Base-by-base conservation (phyloP, 2,113 vertebrate genomes). In the Eptesicus fuscus region DNA sequence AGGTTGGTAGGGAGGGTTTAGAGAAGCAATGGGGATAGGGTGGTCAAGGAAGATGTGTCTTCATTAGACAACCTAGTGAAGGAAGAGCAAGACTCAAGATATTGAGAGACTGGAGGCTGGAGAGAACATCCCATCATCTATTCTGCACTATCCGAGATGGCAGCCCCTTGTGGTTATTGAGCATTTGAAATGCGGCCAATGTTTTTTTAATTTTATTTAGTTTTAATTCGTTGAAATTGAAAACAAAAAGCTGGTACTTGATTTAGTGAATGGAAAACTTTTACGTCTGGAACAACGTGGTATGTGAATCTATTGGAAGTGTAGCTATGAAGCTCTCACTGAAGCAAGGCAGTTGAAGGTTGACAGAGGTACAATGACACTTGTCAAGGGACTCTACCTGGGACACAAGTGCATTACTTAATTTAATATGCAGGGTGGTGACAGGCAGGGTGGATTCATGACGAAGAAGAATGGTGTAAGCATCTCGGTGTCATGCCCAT, bases 161-260 rank as follows among this genome's bases (percentile, higher is more conserved):
- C 74, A 63, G 18, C 32, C 67, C 22, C 44, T 22, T 23, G 9
- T n/a, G 35, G 35, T 84, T n/a, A 32, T 0, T 69, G 47, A 83
- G 40, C 47, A 69, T 20, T 49, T 30, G 1, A 69, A 92, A 76
- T 74, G 11, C 11, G 28, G 22, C 20, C n/a, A 65, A 9, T 16
- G 6, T 42, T 42, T 53, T 86, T 91, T 53, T 35, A 82, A 8
- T 59, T 59, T 59, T 59, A 59, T 59, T 59, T 61, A 28, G 59
- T 87, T 86, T 78, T 86, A 83, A 74, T 77, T 82, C 37, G 59
- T 67, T 84, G 11, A 82, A 85, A 83, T 71, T 83, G 28, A 90
- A 94, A 84, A 65, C 5, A 20, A 84, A 96, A 91, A 91, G 69
- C 32, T 51, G 17, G 74, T 89, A 80, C 25, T 88, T 65, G 71